Conservation (phyloP, 2,113 vertebrate genomes). For the Excalfactoria chinensis region DNA sequence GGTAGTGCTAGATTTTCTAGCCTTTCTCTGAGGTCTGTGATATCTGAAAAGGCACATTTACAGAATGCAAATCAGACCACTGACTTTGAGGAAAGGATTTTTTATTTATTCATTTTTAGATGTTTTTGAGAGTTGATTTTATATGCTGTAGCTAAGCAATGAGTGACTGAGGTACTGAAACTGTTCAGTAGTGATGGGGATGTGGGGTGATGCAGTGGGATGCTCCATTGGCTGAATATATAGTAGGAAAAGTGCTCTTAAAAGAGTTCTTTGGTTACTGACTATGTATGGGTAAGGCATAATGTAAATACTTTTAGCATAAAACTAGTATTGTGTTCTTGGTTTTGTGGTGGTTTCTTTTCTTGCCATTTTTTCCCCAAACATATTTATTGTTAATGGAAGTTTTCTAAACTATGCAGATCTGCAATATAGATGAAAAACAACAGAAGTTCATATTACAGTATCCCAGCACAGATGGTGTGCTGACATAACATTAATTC, state of each 20-base stretch:
- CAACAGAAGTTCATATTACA: background rate
- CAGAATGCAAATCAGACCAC: background rate
- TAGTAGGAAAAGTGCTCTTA: background rate
- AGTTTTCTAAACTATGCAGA: background rate
- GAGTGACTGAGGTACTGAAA: background rate
- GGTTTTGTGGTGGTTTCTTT: background rate
- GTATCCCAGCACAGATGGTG: background rate
- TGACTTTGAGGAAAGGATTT: background rate
- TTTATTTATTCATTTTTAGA: background rate
- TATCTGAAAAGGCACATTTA: background rate
- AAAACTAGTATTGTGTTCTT: background rate
- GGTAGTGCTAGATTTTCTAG: background rate
- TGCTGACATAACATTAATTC: background rate
- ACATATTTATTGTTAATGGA: background rate
- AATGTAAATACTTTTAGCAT: background rate
- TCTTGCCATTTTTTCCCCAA: background rate
- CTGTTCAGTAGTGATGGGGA: background rate
- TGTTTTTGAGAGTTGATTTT: background rate
- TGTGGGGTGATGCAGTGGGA: background rate
- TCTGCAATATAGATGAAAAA: background rate
- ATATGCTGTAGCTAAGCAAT: background rate
- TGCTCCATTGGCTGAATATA: background rate
- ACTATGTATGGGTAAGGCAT: background rate
- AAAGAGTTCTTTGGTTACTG: background rate
- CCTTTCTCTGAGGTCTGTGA: background rate